Conservation (phyloP, 2,113 vertebrate genomes). For the rat (Rattus norvegicus) region GRCr8 NC_086032.1:84514001-84514500, state of each 20-base stretch:
- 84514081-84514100: neutral
- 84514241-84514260: conserved; percentile 59
- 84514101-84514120: neutral
- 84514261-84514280: conserved; percentile 72
- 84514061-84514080: neutral
- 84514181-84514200: conserved; percentile 51
- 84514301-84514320: conserved; percentile 71
- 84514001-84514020: neutral
- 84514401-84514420: conserved; percentile 80
- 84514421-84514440: conserved; percentile 75
- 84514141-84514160: neutral
- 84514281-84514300: conserved; percentile 76
- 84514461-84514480: conserved; percentile 82
- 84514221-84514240: conserved; percentile 59
- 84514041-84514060: neutral
- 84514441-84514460: conserved; percentile 82
- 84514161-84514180: neutral
- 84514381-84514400: conserved; percentile 69
- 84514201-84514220: conserved; percentile 63
- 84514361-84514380: conserved; percentile 76
- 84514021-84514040: neutral
- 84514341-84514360: conserved; percentile 66
- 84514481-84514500: conserved; percentile 81
- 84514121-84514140: neutral
- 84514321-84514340: conserved; percentile 69